phyloP scores from a whole-genome alignment of 2,888 invertebrate species.

The Eueremaeus valkanovi region DNA sequence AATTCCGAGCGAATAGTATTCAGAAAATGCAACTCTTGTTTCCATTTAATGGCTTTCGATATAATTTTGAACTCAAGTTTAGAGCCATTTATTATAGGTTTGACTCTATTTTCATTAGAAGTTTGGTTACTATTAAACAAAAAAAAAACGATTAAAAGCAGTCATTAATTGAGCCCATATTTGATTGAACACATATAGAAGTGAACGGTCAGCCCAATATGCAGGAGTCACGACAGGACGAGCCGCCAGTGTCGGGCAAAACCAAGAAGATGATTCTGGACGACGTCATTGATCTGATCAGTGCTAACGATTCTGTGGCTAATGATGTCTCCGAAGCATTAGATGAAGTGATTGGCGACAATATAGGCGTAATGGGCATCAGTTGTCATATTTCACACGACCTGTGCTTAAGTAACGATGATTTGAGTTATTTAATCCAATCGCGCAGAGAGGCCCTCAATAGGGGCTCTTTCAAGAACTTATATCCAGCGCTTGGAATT shows the following conservation, averaged over 20 bases:
- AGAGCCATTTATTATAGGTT: slow-evolving; percentile 50
- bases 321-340: slow-evolving; percentile 48
- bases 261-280: slow-evolving; percentile 48
- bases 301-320: slow-evolving; percentile 48
- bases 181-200: slow-evolving; percentile 43
- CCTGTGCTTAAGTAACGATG: slow-evolving; percentile 51
- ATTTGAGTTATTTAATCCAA: slow-evolving; percentile 50
- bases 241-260: slow-evolving; percentile 45
- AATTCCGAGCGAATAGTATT: slow-evolving; percentile 1
- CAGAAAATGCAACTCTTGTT: slow-evolving; percentile 48
- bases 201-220: slow-evolving; percentile 50
- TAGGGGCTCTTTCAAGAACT: slow-evolving; percentile 49
- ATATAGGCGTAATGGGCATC: slow-evolving; percentile 46
- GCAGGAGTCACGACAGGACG: slow-evolving; percentile 47
- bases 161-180: background rate
- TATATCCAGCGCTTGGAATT: slow-evolving; percentile 47
- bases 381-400: slow-evolving; percentile 50
- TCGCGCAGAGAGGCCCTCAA: slow-evolving; percentile 50
- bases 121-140: too few species aligned
- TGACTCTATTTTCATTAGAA: background rate
- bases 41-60: slow-evolving; percentile 52
- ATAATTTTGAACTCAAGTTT: slow-evolving; percentile 52
- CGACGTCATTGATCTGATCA: slow-evolving; percentile 49
- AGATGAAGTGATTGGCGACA: slow-evolving; percentile 40
- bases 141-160: background rate